Evolutionary conservation across 2,888 invertebrate genomes (phyloP).

Genomic region (Leucozona laternaria): DNA sequence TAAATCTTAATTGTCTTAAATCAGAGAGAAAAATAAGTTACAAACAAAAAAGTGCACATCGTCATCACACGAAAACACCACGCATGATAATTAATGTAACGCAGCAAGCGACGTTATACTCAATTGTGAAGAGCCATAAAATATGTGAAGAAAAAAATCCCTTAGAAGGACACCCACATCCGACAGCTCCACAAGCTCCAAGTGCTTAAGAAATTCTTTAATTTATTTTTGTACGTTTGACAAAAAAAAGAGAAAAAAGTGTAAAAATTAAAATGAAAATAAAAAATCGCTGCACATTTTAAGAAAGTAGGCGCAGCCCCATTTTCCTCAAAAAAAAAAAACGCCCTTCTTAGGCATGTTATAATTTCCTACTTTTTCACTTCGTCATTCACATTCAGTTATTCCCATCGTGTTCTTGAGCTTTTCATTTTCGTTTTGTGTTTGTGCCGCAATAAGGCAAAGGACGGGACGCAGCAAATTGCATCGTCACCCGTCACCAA

Average conservation of each 20-base stretch:
- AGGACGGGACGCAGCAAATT: conserved; percentile 59
- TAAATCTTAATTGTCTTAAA: conserved; percentile 36
- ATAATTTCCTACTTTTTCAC: conserved; percentile 64
- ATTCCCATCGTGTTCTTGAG: conserved; percentile 10
- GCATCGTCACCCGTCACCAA: conserved; percentile 61
- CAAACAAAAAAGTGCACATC: not conserved
- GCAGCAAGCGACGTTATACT: conserved; percentile 35
- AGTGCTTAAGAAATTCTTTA: conserved; percentile 56
- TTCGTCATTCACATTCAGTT: conserved; percentile 17
- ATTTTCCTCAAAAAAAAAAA: conserved; percentile 37
- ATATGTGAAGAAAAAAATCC: not conserved
- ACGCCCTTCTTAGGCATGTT: conserved; percentile 57
- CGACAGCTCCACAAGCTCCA: conserved; percentile 27
- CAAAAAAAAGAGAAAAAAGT: no score
- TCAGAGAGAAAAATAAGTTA: not conserved
- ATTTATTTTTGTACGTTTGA: conserved; percentile 46
- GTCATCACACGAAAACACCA: not conserved
- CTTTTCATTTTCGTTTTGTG: not conserved
- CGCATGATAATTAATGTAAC: conserved; percentile 50
- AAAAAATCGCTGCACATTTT: conserved; percentile 35
- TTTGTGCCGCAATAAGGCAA: not conserved
- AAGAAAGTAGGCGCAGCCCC: conserved; percentile 51
- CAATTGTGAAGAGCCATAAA: conserved; percentile 33
- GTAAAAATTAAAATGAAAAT: no score
- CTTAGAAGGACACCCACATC: conserved; percentile 58